Base-by-base conservation (phyloP, 2,797 vertebrate species). In the Myripristis murdjan region DNA sequence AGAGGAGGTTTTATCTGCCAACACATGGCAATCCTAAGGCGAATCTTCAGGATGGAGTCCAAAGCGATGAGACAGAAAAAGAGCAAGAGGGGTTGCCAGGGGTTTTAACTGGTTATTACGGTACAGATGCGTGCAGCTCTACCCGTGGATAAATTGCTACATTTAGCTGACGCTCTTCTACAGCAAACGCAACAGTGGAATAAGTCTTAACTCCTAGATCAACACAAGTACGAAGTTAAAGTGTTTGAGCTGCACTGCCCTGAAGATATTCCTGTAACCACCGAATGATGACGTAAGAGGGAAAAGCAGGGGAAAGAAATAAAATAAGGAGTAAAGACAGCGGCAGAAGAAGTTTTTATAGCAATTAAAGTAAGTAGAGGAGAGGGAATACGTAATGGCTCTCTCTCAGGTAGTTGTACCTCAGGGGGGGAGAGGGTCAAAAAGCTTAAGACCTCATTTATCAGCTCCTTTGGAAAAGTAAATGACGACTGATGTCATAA, bases 141-240 rank as follows among this genome's bases (percentile, higher is more conserved):
- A 58, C 72, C n/a, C 23, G 15, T 58, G 44, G 62, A 49, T 81
- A 76, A 53, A 69, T 24, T 22, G 15, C 9, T 2, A 39, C 37
- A 39, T 39, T 39, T 39, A 3, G 57, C 46, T 24, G 63, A 63
- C 41, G 35, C 61, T 86, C 3, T 18, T 65, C 57, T 66, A n/a
- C 41, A 63, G 83, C 65, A 77, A 83, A 61, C 37, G 64, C 52
- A 79, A 77, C 70, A 80, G 71, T 79, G 80, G 85, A 88, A 87
- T 86, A 83, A 60, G 35, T 9, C 10, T 16, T 74, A 37, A 85
- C 64, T 85, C 64, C 46, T 49, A 48, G 68, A 85, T 85, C 77
- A 75, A 64, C 61, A 64, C 62, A 2, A 64, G 46, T 67, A 78
- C 57, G 61, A 77, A 87, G 65, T 37, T 14, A 73, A 77, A 79